A percentile compares a stretch with the other conserved stretches of the same genome.
These are phyloP conservation scores for Akabosia matsudoensis DNA, from an alignment of 1,140 invertebrate species.

Conservation along the genomic window DNA sequence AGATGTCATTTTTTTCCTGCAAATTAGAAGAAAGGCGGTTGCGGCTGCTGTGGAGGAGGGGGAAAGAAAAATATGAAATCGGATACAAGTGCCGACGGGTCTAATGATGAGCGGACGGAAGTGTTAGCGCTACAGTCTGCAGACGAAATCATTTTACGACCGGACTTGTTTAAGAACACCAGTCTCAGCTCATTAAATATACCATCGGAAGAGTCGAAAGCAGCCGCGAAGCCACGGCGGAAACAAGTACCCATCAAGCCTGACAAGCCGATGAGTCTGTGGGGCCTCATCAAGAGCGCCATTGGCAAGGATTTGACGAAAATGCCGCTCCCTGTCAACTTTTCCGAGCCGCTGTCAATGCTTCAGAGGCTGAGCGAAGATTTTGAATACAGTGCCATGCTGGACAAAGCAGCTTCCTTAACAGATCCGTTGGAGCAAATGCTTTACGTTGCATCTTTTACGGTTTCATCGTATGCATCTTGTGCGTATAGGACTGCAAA, in stretches of 20 bases:
- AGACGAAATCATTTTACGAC: no score
- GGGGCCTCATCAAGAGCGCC: slow-evolving; percentile 89
- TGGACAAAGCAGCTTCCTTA: slow-evolving; percentile 71
- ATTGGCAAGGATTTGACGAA: slow-evolving; percentile 94
- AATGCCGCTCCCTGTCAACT: slow-evolving; percentile 94
- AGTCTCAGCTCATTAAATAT: background rate
- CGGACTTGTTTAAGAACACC: no score
- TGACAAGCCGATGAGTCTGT: slow-evolving; percentile 63
- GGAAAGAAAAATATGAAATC: no score
- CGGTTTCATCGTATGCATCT: slow-evolving; percentile 34
- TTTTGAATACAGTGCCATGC: slow-evolving; percentile 86
- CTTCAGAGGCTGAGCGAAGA: slow-evolving; percentile 91
- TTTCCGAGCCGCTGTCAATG: slow-evolving; percentile 94
- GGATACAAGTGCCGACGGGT: no score
- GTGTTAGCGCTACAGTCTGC: no score
- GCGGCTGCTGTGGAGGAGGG: no score
- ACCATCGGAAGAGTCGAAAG: background rate
- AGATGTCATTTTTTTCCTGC: no score
- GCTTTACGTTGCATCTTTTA: slow-evolving; percentile 50
- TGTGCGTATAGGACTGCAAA: slow-evolving; percentile 67
- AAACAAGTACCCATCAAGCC: slow-evolving; percentile 34
- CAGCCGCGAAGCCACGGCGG: slow-evolving; percentile 10
- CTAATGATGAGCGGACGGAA: no score
- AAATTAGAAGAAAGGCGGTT: no score
- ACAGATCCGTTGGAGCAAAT: slow-evolving; percentile 74